These are phyloP conservation scores for Pandion haliaetus DNA, from an alignment of 2,113 vertebrate species.

Conservation along the genomic window DNA sequence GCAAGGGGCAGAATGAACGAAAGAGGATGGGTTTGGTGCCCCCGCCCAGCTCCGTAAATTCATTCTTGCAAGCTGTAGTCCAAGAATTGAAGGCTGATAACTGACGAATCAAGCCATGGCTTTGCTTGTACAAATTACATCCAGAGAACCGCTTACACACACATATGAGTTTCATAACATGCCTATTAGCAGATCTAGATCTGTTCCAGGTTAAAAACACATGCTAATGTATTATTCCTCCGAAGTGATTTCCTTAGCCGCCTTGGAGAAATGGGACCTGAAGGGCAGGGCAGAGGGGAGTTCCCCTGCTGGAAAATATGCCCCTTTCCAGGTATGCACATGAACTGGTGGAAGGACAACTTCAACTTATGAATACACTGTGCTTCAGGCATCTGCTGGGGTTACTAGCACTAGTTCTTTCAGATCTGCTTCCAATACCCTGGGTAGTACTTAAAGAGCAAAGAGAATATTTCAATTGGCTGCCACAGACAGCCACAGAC, in stretches of 20 bases:
- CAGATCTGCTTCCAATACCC: conserved; percentile 57
- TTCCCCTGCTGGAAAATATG: conserved; percentile 41
- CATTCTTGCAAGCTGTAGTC: not conserved
- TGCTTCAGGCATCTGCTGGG: conserved; percentile 39
- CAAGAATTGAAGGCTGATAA: not conserved
- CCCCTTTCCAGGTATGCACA: conserved; percentile 38
- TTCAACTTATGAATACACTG: not conserved
- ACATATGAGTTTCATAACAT: conserved; percentile 27
- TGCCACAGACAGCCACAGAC: conserved; percentile 21
- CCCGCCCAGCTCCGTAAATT: not conserved
- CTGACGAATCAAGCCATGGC: not conserved
- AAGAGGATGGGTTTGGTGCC: not conserved
- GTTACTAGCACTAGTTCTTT: conserved; percentile 26
- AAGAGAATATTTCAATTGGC: conserved; percentile 39
- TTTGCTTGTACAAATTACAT: conserved; percentile 28
- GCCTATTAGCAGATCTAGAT: conserved; percentile 28
- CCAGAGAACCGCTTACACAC: not conserved
- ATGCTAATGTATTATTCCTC: conserved; percentile 32
- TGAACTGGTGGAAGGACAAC: not conserved
- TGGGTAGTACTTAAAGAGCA: not conserved
- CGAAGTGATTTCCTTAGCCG: conserved; percentile 40
- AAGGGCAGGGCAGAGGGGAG: conserved; percentile 26
- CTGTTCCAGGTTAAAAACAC: conserved; percentile 62
- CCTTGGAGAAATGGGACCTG: conserved; percentile 45
- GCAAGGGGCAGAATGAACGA: not conserved